These are phyloP conservation scores for Drosophila oshimai DNA, from an alignment of 1,140 invertebrate species.

Conservation along the genomic window DNA sequence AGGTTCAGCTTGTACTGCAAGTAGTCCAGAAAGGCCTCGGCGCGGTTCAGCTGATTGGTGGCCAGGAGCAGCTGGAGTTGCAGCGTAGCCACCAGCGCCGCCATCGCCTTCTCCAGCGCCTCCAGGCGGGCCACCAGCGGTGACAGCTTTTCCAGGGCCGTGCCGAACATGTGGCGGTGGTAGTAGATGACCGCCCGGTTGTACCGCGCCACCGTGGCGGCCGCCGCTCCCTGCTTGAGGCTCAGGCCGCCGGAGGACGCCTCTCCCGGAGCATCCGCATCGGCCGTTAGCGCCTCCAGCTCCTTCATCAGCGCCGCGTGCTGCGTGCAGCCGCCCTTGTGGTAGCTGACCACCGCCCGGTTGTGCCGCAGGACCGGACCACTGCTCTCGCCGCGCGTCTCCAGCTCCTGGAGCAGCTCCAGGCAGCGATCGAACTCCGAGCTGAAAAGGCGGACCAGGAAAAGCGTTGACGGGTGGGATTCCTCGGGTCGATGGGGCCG, in stretches of 20 bases:
- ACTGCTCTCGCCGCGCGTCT: conserved; percentile 84
- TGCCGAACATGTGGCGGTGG: conserved; percentile 90
- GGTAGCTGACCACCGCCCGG: conserved; percentile 88
- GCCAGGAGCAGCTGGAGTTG: conserved; percentile 78
- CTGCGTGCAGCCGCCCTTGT: conserved; percentile 88
- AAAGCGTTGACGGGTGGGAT: background rate
- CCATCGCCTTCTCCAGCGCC: conserved; percentile 87
- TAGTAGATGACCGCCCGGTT: conserved; percentile 93
- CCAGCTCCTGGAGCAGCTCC: conserved; percentile 85
- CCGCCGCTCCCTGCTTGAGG: conserved; percentile 54
- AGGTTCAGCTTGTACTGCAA: conserved; percentile 67
- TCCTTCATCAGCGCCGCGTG: conserved; percentile 87
- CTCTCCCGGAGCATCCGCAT: conserved; percentile 15
- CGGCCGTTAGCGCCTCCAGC: conserved; percentile 80
- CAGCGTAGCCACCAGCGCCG: conserved; percentile 83
- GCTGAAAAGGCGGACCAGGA: conserved; percentile 19
- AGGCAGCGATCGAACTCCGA: conserved; percentile 85
- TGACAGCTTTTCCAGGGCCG: conserved; percentile 89
- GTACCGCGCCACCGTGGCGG: conserved; percentile 85
- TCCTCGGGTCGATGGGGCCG: too few species aligned
- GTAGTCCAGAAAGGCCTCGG: conserved; percentile 68
- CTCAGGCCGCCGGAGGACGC: conserved; percentile 12
- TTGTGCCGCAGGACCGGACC: conserved; percentile 90
- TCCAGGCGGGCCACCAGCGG: conserved; percentile 89
- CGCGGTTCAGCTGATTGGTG: conserved; percentile 75